These are phyloP conservation scores for Porites lutea DNA, from an alignment of 64 coral and sea anemone genomes.

Conservation along the genomic window DNA sequence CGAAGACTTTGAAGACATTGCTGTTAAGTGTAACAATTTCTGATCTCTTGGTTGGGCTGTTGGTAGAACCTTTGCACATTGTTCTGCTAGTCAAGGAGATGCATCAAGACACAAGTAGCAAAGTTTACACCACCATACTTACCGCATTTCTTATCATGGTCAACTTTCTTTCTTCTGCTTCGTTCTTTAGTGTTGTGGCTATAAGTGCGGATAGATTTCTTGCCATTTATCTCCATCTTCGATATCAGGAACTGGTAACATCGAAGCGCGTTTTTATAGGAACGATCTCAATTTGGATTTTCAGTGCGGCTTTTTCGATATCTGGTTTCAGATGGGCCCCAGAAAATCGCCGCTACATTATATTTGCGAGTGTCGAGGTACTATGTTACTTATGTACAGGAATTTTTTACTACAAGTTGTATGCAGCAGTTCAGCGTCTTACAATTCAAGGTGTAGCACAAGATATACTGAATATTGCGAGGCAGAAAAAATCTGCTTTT, in stretches of 20 bases:
- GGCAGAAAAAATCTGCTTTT: neutral
- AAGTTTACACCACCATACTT: neutral
- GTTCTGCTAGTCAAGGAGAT: neutral
- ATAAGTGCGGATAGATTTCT: neutral
- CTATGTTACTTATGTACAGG: neutral
- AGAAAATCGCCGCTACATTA: too few relatives aligned
- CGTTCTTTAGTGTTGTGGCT: neutral
- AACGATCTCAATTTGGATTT: neutral
- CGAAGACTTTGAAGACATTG: neutral
- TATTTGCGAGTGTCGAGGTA: neutral
- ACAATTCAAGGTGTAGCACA: neutral
- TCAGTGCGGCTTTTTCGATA: neutral
- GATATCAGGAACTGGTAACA: neutral
- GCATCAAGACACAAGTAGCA: neutral
- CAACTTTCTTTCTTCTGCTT: neutral
- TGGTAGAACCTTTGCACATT: neutral
- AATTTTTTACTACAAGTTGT: neutral
- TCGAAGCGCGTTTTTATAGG: neutral
- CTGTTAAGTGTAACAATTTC: neutral
- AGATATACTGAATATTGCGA: neutral
- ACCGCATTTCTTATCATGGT: neutral
- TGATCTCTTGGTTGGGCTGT: neutral
- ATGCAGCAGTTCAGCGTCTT: neutral
- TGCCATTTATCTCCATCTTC: slow-evolving; percentile 1
- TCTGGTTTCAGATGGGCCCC: neutral